These are phyloP conservation scores for Polydrusus tereticollis DNA, from an alignment of 2,888 invertebrate species.

Conservation along the genomic window DNA sequence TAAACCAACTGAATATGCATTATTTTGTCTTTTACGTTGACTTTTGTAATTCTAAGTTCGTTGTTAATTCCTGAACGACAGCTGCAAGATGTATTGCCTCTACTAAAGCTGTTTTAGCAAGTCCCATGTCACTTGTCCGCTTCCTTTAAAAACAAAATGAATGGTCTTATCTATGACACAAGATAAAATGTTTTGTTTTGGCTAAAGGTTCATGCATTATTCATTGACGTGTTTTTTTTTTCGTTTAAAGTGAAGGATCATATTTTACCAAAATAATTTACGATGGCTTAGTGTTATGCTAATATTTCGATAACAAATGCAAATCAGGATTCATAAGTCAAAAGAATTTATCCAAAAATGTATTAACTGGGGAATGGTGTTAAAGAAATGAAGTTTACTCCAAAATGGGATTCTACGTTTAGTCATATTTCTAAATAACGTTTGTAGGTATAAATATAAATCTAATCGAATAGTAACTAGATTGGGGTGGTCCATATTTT, in stretches of 20 bases:
- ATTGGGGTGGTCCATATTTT: too few relatives aligned
- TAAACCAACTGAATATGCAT: slow-evolving; percentile 54
- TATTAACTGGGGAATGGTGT: too few relatives aligned
- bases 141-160: slow-evolving; percentile 47
- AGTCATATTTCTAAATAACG: too few relatives aligned
- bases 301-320: not conserved
- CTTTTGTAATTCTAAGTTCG: slow-evolving; percentile 57
- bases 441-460: too few relatives aligned
- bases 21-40: slow-evolving; percentile 55
- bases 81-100: slow-evolving; percentile 60
- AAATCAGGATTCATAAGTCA: not conserved
- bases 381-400: too few relatives aligned
- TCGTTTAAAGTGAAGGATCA: not conserved
- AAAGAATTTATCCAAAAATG: not conserved
- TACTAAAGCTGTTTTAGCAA: slow-evolving; percentile 56
- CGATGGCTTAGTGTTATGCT: not conserved
- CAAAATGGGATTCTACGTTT: too few relatives aligned
- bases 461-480: too few relatives aligned
- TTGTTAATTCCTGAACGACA: slow-evolving; percentile 59
- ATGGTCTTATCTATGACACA: slow-evolving; percentile 44
- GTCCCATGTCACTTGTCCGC: slow-evolving; percentile 55
- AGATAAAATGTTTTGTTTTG: slow-evolving; percentile 44
- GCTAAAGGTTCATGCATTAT: slow-evolving; percentile 43
- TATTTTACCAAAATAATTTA: slow-evolving; percentile 8
- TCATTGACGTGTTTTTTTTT: slow-evolving; percentile 33